phyloP scores from a whole-genome alignment of 2,888 invertebrate genomes.

The Apoda limacodes region DNA sequence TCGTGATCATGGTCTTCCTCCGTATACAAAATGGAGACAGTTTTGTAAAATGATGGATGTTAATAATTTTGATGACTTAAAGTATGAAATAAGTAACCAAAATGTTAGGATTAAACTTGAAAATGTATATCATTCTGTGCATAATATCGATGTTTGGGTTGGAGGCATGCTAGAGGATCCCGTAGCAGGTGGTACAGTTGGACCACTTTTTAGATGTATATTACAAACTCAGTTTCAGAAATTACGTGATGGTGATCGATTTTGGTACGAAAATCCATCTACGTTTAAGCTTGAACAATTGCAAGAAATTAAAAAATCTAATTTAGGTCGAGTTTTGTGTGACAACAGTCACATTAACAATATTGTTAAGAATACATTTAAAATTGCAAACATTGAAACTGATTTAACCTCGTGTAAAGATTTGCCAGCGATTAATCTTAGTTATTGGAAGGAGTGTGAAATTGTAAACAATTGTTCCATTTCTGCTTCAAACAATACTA shows the following conservation, averaged over 20 bases:
- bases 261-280: slow-evolving; percentile 94
- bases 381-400: slow-evolving; percentile 74
- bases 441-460: slow-evolving; percentile 87
- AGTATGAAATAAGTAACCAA: slow-evolving; percentile 78
- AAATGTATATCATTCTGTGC: slow-evolving; percentile 91
- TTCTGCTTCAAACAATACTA: too few relatives aligned
- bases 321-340: slow-evolving; percentile 87
- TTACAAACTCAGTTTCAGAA: slow-evolving; percentile 93
- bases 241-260: slow-evolving; percentile 92
- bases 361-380: slow-evolving; percentile 83
- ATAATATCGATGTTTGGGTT: slow-evolving; percentile 96
- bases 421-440: slow-evolving; percentile 79
- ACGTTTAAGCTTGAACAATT: slow-evolving; percentile 89
- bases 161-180: slow-evolving; percentile 95
- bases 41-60: slow-evolving; percentile 88
- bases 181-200: slow-evolving; percentile 87
- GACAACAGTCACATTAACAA: slow-evolving; percentile 90
- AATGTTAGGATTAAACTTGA: slow-evolving; percentile 80
- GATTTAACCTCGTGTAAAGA: slow-evolving; percentile 76
- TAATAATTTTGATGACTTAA: slow-evolving; percentile 86
- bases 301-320: slow-evolving; percentile 84
- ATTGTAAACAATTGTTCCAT: too few relatives aligned
- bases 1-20: slow-evolving; percentile 93
- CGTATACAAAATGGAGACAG: slow-evolving; percentile 88
- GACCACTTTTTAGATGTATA: slow-evolving; percentile 93